A percentile compares a stretch with the other conserved stretches of the same genome.
phyloP scores from a whole-genome alignment of 2,113 vertebrate species.

The Aleadryas rufinucha region DNA sequence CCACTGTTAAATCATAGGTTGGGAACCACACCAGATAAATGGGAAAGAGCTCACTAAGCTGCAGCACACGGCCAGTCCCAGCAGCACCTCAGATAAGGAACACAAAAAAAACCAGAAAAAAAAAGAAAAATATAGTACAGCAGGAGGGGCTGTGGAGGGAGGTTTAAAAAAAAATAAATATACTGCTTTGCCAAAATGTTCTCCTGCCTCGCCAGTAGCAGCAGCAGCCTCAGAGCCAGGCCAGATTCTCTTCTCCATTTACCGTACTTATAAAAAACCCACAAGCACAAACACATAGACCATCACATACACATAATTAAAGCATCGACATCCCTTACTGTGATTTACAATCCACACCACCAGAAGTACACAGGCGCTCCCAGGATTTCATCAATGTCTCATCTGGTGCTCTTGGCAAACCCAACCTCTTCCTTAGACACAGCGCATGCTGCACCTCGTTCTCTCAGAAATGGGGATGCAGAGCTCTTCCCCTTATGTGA shows the following conservation, averaged over 20 bases:
- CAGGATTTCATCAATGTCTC: slow-evolving; percentile 70
- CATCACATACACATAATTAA: slow-evolving; percentile 65
- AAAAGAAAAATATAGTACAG: slow-evolving; percentile 25
- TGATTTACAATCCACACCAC: slow-evolving; percentile 67
- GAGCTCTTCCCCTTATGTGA: slow-evolving; percentile 11
- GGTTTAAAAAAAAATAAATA: slow-evolving; percentile 40
- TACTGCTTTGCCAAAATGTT: slow-evolving; percentile 20
- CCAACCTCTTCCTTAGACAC: slow-evolving; percentile 20
- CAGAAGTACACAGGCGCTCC: slow-evolving; percentile 62
- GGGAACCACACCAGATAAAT: slow-evolving; percentile 60
- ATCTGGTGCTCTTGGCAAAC: slow-evolving; percentile 65
- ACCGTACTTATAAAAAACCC: slow-evolving; percentile 61
- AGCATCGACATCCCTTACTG: slow-evolving; percentile 63
- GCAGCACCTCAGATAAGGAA: slow-evolving; percentile 61
- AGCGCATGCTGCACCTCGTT: neutral
- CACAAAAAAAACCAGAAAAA: slow-evolving; percentile 11
- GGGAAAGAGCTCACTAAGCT: slow-evolving; percentile 21
- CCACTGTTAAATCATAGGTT: slow-evolving; percentile 61
- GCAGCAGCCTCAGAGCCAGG: slow-evolving; percentile 53
- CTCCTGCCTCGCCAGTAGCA: slow-evolving; percentile 32
- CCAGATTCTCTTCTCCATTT: slow-evolving; percentile 62
- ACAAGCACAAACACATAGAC: slow-evolving; percentile 61
- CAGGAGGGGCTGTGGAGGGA: slow-evolving; percentile 37
- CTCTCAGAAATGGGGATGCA: slow-evolving; percentile 11
- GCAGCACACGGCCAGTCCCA: slow-evolving; percentile 47